These are phyloP conservation scores for Polypedilum vanderplanki DNA, from an alignment of 1,140 invertebrate genomes.

Conservation along the genomic window DNA sequence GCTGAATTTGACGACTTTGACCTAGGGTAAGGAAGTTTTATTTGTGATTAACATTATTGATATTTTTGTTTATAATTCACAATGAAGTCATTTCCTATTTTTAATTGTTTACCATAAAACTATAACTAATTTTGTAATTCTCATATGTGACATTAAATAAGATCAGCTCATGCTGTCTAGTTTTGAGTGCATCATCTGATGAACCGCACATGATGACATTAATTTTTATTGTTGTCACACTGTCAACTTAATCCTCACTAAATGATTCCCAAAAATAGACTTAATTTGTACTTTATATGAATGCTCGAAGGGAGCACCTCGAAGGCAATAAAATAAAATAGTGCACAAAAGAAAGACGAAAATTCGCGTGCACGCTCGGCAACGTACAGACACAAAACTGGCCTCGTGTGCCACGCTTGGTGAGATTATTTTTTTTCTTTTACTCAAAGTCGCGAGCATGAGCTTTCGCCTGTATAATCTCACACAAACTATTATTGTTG, in stretches of 20 bases:
- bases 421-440: constrained; percentile 25
- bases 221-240: no score
- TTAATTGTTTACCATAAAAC: constrained; percentile 25
- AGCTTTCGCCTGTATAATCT: constrained; percentile 4
- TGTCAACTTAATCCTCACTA: not conserved
- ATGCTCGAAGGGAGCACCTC: not conserved
- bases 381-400: constrained; percentile 16
- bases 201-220: not conserved
- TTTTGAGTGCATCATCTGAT: not conserved
- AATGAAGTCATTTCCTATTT: not conserved
- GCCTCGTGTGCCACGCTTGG: constrained; percentile 7
- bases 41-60: no score
- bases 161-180: constrained; percentile 8
- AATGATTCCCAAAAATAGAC: not conserved
- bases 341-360: not conserved
- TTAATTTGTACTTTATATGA: constrained; percentile 17
- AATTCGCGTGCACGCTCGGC: constrained; percentile 25
- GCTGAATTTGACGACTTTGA: constrained; percentile 99
- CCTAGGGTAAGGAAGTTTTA: constrained; percentile 55
- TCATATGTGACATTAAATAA: constrained; percentile 29
- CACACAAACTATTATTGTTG: not conserved
- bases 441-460: constrained; percentile 6
- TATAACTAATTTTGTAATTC: constrained; percentile 26
- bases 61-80: not conserved
- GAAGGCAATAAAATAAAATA: not conserved